A percentile compares a stretch with the other conserved stretches of the same genome.
These are phyloP conservation scores for Eurois occulta DNA, from an alignment of 2,888 invertebrate species.

Conservation along the genomic window DNA sequence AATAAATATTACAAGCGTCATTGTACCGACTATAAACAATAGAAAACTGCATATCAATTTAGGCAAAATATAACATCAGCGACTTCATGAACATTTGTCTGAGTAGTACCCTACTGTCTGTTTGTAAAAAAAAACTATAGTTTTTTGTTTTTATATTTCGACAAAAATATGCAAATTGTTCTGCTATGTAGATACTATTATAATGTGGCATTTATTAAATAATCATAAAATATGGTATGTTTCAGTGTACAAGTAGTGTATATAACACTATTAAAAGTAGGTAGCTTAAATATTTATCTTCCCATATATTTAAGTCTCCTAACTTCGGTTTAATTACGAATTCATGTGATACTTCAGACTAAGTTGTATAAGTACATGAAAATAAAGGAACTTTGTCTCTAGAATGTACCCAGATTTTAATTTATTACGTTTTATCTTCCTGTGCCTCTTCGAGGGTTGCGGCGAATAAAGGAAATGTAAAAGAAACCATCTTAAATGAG, in stretches of 20 bases:
- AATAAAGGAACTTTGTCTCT: conserved; percentile 82
- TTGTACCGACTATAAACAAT: conserved; percentile 60
- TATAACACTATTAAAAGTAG: conserved; percentile 73
- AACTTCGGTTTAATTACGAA: conserved; percentile 79
- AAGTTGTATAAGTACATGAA: conserved; percentile 85
- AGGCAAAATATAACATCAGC: conserved; percentile 49
- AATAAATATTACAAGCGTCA: conserved; percentile 36
- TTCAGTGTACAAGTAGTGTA: conserved; percentile 78
- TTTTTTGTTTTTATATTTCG: conserved; percentile 57
- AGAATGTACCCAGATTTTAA: conserved; percentile 56
- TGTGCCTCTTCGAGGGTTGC: neutral
- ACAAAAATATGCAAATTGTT: conserved; percentile 66
- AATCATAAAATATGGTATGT: conserved; percentile 75
- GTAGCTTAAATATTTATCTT: conserved; percentile 82
- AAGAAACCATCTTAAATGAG: conserved; percentile 3
- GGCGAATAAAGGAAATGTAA: neutral
- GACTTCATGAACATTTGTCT: conserved; percentile 43
- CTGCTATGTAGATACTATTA: conserved; percentile 66
- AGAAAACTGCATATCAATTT: conserved; percentile 66
- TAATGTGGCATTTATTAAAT: conserved; percentile 80
- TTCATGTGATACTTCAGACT: conserved; percentile 87
- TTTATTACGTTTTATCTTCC: conserved; percentile 10
- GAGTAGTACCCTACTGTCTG: conserved; percentile 40
- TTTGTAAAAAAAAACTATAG: conserved; percentile 35
- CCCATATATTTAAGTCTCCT: conserved; percentile 72